Base-by-base conservation (phyloP, 2,888 invertebrate species). In the Spilarctia lutea region DNA sequence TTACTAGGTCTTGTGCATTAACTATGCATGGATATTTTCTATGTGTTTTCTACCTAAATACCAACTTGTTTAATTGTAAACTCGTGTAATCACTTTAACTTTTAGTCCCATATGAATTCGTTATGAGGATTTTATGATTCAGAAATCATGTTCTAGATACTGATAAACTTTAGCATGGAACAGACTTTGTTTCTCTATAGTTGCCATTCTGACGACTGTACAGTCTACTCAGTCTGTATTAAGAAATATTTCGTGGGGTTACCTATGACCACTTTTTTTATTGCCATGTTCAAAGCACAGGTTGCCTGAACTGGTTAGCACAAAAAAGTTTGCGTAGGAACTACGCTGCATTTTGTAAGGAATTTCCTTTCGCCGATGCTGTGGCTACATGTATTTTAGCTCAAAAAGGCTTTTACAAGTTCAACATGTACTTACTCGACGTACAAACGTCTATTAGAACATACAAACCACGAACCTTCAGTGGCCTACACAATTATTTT, bases 1-100 rank as follows among this genome's bases (percentile, higher is more conserved):
- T 78, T 79, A 68, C 74, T 75, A 68, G 11, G 83, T 83, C 85
- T 86, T 85, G 75, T 76, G 75, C 71, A 72, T 69, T 68, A 71
- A 67, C 66, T 45, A 65, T 70, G 66, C 45, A 48, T 45, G 27
- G 4, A 39, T 39, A 20, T 65, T 65, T 60, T 67, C 45, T 65
- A 18, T 20, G 20, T 35, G 42, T 56, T 52, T 13, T 66, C 52
- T 52, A 33, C 65, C 20, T 13, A 52, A 20, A 35, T 3, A n/a
- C 3, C 8, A 18, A 27, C 13, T 35, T 35, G 10, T 69, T 60
- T 13, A 20, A 56, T 63, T 68, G 13, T 2, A 27, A 30, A 16
- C 4, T n/a, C 39, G 68, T 45, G 66, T 35, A 39, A 39, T 11
- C 1, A 39, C 56, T 70, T 60, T 60, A 4, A 27, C 27, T 70